Percentiles rank a stretch among this genome's conserved stretches.
These are phyloP conservation scores for Diadophis punctatus DNA, from an alignment of 2,113 vertebrate genomes.

Conservation along the genomic window DNA sequence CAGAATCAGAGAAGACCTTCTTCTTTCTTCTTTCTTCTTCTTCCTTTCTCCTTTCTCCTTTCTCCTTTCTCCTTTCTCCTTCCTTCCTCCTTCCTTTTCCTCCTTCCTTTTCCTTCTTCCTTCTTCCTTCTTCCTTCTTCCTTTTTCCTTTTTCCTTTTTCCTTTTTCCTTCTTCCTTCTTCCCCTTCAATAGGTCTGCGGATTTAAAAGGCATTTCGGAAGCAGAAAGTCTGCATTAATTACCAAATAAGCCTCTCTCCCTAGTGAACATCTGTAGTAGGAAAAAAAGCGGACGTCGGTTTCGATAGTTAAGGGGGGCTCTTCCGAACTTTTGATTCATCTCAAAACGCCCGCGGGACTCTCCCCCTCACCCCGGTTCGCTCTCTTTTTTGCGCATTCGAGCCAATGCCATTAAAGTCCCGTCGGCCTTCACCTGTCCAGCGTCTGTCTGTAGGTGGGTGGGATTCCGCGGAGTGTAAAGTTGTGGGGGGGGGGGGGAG, in stretches of 20 bases:
- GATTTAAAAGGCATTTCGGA: background rate
- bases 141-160: too few species aligned
- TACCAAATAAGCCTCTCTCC: background rate
- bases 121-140: background rate
- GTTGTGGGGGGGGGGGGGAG: accelerated
- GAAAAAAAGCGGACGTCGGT: background rate
- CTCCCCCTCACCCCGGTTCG: background rate
- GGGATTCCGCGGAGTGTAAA: background rate
- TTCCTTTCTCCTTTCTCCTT: too few species aligned
- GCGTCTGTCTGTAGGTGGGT: background rate
- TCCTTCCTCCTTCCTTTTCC: too few species aligned
- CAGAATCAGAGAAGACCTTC: background rate
- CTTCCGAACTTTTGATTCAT: background rate
- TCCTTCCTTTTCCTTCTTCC: background rate
- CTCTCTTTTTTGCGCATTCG: background rate
- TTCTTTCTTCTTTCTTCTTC: too few species aligned
- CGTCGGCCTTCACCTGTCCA: background rate
- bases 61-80: too few species aligned
- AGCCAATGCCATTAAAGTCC: background rate
- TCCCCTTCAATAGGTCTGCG: background rate
- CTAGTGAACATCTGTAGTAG: background rate
- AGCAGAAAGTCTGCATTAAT: background rate
- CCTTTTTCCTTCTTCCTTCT: too few species aligned
- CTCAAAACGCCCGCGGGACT: background rate
- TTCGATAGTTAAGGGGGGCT: background rate